Evolutionary conservation across 1,140 invertebrate species (phyloP).

Genomic region (Drosophila arizonae): DNA sequence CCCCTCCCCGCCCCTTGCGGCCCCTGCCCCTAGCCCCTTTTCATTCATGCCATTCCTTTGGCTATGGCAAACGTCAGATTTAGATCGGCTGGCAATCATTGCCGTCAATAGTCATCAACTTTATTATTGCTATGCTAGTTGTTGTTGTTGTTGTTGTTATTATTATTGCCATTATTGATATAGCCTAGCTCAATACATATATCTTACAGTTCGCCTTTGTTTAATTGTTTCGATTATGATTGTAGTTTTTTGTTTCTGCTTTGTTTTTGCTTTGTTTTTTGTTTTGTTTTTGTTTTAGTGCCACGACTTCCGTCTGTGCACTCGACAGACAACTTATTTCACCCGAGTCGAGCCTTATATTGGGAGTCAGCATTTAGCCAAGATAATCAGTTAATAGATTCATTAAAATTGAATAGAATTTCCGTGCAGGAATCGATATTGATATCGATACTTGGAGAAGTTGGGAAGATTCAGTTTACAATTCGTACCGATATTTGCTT

Average conservation of each 20-base stretch:
- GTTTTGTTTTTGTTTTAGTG: slow-evolving; percentile 38
- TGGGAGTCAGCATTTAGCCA: not conserved
- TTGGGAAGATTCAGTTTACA: too few species aligned
- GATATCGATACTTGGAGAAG: too few species aligned
- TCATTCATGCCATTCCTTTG: slow-evolving; percentile 19
- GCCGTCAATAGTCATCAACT: slow-evolving; percentile 31
- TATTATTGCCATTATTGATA: slow-evolving; percentile 19
- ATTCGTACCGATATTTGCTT: too few species aligned
- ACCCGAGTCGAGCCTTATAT: not conserved
- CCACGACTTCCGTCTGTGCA: not conserved
- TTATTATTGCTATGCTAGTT: slow-evolving; percentile 43
- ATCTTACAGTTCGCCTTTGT: slow-evolving; percentile 55
- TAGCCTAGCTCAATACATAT: slow-evolving; percentile 3
- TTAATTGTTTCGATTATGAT: slow-evolving; percentile 66
- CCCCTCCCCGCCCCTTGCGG: too few species aligned
- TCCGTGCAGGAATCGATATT: too few species aligned
- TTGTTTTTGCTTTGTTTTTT: slow-evolving; percentile 28
- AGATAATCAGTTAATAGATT: not conserved
- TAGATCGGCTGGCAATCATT: slow-evolving; percentile 35
- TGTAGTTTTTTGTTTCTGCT: slow-evolving; percentile 42
- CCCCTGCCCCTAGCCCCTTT: not conserved
- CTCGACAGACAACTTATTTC: slow-evolving; percentile 8
- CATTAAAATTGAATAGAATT: too few species aligned
- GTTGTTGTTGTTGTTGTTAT: slow-evolving; percentile 38
- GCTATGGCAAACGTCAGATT: slow-evolving; percentile 35